Percentiles rank a stretch among this genome's conserved stretches.
Conservation (phyloP, 2,797 vertebrate species). For the Lagocephalus sceleratus region DNA sequence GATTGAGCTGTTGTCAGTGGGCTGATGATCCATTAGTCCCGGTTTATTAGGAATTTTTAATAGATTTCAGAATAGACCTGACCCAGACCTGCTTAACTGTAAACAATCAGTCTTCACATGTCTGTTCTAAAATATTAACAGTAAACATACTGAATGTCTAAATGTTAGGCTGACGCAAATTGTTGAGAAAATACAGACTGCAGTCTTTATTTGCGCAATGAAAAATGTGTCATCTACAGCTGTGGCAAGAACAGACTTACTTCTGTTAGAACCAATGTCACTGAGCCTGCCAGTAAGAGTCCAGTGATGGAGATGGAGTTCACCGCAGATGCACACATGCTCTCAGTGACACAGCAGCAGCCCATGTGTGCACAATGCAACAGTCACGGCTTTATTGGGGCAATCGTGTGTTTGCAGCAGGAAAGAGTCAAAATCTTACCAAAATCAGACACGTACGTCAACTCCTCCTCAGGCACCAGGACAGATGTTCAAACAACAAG, state of each 20-base stretch:
- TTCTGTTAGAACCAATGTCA: conserved; percentile 53
- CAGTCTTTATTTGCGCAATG: conserved; percentile 45
- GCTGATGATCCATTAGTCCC: not conserved
- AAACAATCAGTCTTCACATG: conserved; percentile 6
- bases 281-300: conserved; percentile 38
- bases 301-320: conserved; percentile 34
- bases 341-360: conserved; percentile 38
- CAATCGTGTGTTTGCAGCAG: conserved; percentile 21
- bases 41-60: not conserved
- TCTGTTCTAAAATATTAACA: conserved; percentile 65
- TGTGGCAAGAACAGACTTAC: conserved; percentile 57
- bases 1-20: not conserved
- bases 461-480: conserved; percentile 26
- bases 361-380: conserved; percentile 44
- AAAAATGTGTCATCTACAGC: conserved; percentile 53
- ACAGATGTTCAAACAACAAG: conserved; percentile 34
- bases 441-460: conserved; percentile 24
- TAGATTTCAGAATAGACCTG: no score
- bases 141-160: conserved; percentile 31
- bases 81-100: no score
- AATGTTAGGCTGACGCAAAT: conserved; percentile 37
- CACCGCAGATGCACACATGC: conserved; percentile 53
- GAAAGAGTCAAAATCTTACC: conserved; percentile 31
- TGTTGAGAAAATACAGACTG: conserved; percentile 33
- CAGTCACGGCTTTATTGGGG: conserved; percentile 36